Conservation (phyloP, 1,140 invertebrate species). For the Drosophila mauritiana region DNA sequence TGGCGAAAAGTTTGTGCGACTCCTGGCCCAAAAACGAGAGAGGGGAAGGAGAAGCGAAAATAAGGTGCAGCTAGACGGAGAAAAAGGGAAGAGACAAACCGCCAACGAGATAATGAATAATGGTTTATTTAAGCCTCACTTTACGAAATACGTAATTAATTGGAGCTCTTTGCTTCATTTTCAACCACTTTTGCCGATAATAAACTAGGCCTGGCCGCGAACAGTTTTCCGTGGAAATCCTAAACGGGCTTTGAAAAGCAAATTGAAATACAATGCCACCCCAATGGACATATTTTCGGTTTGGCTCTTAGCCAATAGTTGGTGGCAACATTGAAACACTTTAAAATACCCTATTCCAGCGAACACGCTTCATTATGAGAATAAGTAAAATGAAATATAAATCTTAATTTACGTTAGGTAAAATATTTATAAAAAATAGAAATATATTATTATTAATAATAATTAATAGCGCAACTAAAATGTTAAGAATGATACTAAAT, state of each 20-base stretch:
- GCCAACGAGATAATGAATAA: constrained; percentile 77
- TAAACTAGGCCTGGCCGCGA: constrained; percentile 27
- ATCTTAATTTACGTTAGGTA: not conserved
- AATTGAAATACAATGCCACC: constrained; percentile 55
- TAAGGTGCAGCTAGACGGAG: constrained; percentile 38
- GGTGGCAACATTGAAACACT: not conserved
- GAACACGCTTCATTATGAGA: not conserved
- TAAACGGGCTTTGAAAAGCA: constrained; percentile 20
- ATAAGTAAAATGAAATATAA: not conserved
- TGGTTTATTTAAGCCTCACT: constrained; percentile 76
- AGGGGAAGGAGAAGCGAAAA: constrained; percentile 18
- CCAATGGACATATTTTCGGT: constrained; percentile 29
- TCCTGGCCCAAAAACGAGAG: constrained; percentile 10
- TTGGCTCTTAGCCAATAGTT: constrained; percentile 31
- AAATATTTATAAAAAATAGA: too few relatives aligned
- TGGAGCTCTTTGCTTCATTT: constrained; percentile 29
- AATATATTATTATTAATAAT: too few relatives aligned
- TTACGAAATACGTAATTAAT: constrained; percentile 78
- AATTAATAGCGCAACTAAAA: too few relatives aligned
- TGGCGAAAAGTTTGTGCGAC: constrained; percentile 52
- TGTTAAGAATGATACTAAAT: too few relatives aligned
- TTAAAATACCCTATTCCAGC: not conserved
- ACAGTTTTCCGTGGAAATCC: constrained; percentile 31
- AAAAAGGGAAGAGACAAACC: not conserved
- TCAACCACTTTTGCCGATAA: constrained; percentile 16